Evolutionary conservation across 2,888 invertebrate species (phyloP).

Genomic region (Dicyrtomina minuta): DNA sequence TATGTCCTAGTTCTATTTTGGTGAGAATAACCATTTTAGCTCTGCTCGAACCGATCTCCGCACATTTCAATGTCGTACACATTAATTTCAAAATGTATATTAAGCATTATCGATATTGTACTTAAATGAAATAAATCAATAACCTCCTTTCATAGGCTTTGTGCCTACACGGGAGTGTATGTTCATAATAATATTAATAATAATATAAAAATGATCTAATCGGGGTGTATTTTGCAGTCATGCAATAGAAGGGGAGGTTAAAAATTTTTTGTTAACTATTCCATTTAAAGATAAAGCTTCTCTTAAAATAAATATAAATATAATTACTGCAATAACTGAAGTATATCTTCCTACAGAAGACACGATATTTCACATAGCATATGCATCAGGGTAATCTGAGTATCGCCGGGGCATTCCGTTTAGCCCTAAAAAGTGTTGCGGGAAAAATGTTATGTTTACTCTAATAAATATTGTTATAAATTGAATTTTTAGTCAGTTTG

Average conservation of each 20-base stretch:
- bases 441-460: conserved; percentile 78
- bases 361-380: conserved; percentile 67
- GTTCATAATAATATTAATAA: too few species aligned
- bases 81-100: too few species aligned
- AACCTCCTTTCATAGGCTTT: too few species aligned
- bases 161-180: too few species aligned
- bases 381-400: conserved; percentile 70
- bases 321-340: conserved; percentile 63
- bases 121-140: too few species aligned
- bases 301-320: conserved; percentile 66
- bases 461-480: conserved; percentile 73
- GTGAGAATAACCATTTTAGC: too few species aligned
- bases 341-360: conserved; percentile 70
- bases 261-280: conserved; percentile 60
- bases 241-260: conserved; percentile 63
- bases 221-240: conserved; percentile 48
- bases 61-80: too few species aligned
- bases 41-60: too few species aligned
- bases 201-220: too few species aligned
- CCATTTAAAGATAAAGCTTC: conserved; percentile 60
- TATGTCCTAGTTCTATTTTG: too few species aligned
- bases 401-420: conserved; percentile 75
- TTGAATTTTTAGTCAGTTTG: conserved; percentile 66
- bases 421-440: conserved; percentile 73
- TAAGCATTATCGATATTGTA: too few species aligned